phyloP scores from a whole-genome alignment of 2,113 vertebrate species.

The Paracyprichromis sp. region DNA sequence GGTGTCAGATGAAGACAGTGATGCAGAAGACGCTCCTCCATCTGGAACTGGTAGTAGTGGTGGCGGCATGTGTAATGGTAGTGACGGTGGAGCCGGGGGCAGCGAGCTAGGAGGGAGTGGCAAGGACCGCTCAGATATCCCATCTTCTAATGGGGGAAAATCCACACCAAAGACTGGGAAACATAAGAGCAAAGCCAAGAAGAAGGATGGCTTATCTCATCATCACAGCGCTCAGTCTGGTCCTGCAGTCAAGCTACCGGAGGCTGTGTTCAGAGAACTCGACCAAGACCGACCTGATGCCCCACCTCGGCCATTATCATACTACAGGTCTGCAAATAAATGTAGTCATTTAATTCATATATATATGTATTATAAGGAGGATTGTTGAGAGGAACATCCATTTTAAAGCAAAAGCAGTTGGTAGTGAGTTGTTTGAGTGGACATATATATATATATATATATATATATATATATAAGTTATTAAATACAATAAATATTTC shows the following conservation, averaged over 20 bases:
- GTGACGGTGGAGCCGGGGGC: constrained; percentile 58
- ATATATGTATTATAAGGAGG: not conserved
- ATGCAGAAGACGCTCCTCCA: constrained; percentile 76
- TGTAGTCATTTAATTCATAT: not conserved
- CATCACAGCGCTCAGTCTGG: constrained; percentile 83
- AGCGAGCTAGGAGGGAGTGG: constrained; percentile 77
- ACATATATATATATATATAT: not conserved
- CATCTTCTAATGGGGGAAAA: constrained; percentile 74
- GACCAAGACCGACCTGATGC: constrained; percentile 92
- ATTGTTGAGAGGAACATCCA: not conserved
- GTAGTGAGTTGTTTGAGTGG: not conserved
- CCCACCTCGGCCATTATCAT: constrained; percentile 85
- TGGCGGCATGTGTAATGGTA: constrained; percentile 64
- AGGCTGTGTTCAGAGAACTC: constrained; percentile 92
- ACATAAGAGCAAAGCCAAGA: constrained; percentile 97
- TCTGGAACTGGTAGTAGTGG: constrained; percentile 40
- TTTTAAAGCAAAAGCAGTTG: not conserved
- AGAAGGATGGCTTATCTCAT: constrained; percentile 84
- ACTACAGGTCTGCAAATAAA: constrained; percentile 83
- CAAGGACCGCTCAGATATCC: constrained; percentile 85
- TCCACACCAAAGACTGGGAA: constrained; percentile 88
- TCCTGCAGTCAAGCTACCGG: constrained; percentile 88
- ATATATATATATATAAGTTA: too few relatives aligned
- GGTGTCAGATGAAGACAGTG: constrained; percentile 93
- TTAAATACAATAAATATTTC: not conserved